Evolutionary conservation across 2,113 vertebrate genomes (phyloP).

Genomic region (Butorides virescens): DNA sequence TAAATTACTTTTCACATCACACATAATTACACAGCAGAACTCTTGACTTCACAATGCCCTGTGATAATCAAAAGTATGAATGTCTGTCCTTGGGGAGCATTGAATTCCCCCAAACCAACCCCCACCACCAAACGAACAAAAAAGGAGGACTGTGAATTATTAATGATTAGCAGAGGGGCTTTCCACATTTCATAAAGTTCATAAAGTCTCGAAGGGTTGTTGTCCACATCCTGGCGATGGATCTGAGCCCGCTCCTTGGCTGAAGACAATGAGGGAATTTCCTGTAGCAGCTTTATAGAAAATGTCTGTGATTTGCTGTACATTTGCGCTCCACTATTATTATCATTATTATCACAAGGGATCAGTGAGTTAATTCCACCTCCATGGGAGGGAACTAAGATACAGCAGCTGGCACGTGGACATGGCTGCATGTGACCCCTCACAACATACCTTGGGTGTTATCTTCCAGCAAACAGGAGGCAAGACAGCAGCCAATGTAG

Average conservation of each 20-base stretch:
- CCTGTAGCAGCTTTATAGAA: neutral
- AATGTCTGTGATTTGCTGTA: neutral
- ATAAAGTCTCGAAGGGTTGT: neutral
- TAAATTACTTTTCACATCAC: neutral
- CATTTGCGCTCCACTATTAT: neutral
- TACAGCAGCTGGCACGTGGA: neutral
- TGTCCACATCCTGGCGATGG: neutral
- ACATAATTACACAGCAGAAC: slow-evolving; percentile 17
- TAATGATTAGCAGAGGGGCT: neutral
- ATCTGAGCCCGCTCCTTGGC: neutral
- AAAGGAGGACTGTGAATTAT: neutral
- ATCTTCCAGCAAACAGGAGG: neutral
- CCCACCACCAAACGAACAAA: neutral
- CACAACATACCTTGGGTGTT: neutral
- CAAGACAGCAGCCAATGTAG: neutral
- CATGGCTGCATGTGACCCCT: neutral
- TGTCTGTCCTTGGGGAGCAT: neutral
- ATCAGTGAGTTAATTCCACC: neutral
- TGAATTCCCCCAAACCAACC: neutral
- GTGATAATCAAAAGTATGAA: neutral
- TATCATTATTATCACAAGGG: neutral
- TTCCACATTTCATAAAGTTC: neutral
- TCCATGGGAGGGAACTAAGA: neutral
- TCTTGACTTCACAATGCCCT: slow-evolving; percentile 1
- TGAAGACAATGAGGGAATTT: neutral